phyloP scores from a whole-genome alignment of 2,113 vertebrate genomes.

The Tragulus kanchil region DNA sequence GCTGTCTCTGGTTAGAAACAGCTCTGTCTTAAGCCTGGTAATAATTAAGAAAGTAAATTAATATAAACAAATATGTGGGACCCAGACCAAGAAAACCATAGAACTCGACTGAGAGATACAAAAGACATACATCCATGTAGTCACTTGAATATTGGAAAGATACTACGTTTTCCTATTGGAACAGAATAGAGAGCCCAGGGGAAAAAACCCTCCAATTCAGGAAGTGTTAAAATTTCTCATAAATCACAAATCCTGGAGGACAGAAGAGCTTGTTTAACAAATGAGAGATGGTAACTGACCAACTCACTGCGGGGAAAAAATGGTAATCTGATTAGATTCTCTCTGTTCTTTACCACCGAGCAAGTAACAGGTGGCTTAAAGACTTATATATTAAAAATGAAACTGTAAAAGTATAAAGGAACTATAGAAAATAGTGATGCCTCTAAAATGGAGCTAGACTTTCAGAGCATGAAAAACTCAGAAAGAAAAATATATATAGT shows the following conservation, averaged over 20 bases:
- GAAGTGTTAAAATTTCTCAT: neutral
- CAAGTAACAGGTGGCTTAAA: conserved; percentile 44
- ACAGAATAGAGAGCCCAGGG: neutral
- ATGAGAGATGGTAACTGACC: neutral
- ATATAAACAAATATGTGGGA: neutral
- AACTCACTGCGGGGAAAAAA: neutral
- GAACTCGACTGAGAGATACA: neutral
- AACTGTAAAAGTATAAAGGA: conserved; percentile 56
- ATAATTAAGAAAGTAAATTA: neutral
- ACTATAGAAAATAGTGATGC: neutral
- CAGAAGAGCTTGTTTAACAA: neutral
- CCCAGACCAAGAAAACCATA: neutral
- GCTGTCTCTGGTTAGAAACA: neutral
- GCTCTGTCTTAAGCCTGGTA: neutral
- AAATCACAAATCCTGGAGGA: conserved; percentile 7
- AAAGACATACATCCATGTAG: neutral
- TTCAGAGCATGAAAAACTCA: neutral
- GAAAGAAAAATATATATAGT: neutral
- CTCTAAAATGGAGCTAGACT: neutral
- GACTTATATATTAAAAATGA: conserved; percentile 8
- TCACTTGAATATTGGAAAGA: conserved; percentile 36
- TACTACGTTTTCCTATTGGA: neutral
- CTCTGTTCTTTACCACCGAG: neutral
- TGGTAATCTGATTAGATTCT: conserved; percentile 2
- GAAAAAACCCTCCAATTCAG: neutral